These are phyloP conservation scores for Pogonognathellus flavescens DNA, from an alignment of 1,140 invertebrate species.

Conservation along the genomic window DNA sequence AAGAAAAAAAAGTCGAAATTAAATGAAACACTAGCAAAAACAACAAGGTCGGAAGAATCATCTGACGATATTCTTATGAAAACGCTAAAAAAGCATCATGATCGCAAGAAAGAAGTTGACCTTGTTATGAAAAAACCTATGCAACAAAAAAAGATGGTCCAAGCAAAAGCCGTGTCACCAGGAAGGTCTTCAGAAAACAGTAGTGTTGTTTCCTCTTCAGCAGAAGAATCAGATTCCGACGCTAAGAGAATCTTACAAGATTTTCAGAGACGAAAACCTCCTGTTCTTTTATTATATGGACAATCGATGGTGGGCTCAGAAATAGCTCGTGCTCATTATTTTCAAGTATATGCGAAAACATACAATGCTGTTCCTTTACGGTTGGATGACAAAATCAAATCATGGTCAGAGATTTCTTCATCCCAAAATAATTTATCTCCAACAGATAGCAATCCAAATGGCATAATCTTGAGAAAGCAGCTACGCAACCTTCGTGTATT, in stretches of 20 bases:
- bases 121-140: neutral
- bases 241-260: neutral
- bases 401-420: too few relatives aligned
- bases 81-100: neutral
- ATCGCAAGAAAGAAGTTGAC: neutral
- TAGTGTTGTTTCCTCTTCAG: neutral
- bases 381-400: neutral
- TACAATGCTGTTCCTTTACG: neutral
- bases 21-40: neutral
- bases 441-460: too few relatives aligned
- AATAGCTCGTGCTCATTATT: neutral
- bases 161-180: neutral
- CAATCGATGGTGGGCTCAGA: neutral
- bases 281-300: neutral
- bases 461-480: neutral
- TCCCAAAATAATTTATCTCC: too few relatives aligned
- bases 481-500: neutral
- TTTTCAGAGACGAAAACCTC: neutral
- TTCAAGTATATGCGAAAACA: neutral
- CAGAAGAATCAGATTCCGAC: neutral
- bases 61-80: neutral
- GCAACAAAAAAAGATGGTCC: neutral
- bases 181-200: neutral
- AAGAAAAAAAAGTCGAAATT: neutral
- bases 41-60: neutral